A percentile compares a stretch with the other conserved stretches of the same genome.
Conservation (phyloP, 2,797 vertebrate genomes). For the Etheostoma nigrum region DNA sequence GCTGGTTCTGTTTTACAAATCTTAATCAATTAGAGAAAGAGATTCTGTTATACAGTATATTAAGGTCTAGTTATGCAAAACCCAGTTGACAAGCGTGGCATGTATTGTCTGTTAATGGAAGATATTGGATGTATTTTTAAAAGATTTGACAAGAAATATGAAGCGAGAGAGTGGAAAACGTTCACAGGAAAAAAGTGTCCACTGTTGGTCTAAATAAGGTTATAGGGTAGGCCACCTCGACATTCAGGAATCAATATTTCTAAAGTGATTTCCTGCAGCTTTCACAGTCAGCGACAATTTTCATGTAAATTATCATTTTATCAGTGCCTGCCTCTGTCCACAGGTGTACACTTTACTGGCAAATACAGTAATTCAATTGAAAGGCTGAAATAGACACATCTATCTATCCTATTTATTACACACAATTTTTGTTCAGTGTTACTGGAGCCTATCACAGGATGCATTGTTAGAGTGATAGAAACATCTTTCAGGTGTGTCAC, state of each 20-base stretch:
- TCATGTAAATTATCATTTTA: not conserved
- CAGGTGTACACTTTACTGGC: not conserved
- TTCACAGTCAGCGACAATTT: no score
- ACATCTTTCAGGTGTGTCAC: no score
- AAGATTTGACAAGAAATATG: no score
- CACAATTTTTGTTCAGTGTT: not conserved
- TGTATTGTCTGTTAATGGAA: no score
- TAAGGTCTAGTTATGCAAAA: no score
- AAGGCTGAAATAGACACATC: not conserved
- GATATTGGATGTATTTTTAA: no score
- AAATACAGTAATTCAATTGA: conserved; percentile 4
- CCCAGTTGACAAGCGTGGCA: no score
- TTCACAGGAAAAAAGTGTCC: no score
- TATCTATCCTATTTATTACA: not conserved
- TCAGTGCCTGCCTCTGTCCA: not conserved
- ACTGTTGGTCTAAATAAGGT: not conserved
- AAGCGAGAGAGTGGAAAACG: no score
- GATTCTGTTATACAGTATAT: no score
- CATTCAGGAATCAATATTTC: not conserved
- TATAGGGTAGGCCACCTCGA: not conserved
- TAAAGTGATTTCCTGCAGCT: not conserved
- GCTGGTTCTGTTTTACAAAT: no score
- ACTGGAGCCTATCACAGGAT: not conserved
- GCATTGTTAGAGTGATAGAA: not conserved
- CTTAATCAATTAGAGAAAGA: no score